Evolutionary conservation across 2,113 vertebrate genomes (phyloP).

Genomic region (Aegypius monachus): DNA sequence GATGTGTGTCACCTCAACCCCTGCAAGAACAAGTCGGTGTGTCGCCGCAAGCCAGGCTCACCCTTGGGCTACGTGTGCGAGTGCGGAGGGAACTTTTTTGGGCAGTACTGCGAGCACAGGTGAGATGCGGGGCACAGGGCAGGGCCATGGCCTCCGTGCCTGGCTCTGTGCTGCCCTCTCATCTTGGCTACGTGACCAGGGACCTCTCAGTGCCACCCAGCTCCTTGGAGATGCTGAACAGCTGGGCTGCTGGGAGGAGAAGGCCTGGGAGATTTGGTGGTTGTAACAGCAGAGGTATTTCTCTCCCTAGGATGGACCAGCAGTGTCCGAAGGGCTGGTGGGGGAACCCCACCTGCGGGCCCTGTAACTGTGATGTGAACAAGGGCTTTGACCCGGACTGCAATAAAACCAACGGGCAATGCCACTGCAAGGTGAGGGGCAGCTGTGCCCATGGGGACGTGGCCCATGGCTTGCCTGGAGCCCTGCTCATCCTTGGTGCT

Average conservation of each 20-base stretch:
- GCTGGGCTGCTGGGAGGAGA: background rate
- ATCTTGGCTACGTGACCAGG: background rate
- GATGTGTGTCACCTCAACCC: slow-evolving; percentile 93
- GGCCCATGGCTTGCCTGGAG: background rate
- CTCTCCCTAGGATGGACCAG: slow-evolving; percentile 85
- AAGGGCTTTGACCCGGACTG: slow-evolving; percentile 94
- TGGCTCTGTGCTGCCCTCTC: background rate
- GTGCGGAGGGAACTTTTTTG: slow-evolving; percentile 88
- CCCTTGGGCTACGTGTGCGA: slow-evolving; percentile 91
- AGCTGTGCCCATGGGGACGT: background rate
- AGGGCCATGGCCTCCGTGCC: background rate
- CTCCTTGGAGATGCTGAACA: background rate
- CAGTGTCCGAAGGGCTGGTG: slow-evolving; percentile 98
- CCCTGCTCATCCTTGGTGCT: background rate
- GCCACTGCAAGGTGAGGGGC: slow-evolving; percentile 91
- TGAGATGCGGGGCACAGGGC: slow-evolving; percentile 44
- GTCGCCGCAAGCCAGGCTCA: slow-evolving; percentile 83
- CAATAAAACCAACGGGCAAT: slow-evolving; percentile 92
- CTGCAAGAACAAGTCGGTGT: slow-evolving; percentile 92
- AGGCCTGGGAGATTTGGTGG: background rate
- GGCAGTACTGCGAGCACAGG: slow-evolving; percentile 97
- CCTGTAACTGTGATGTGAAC: slow-evolving; percentile 89
- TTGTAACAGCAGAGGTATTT: background rate
- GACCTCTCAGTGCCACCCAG: background rate
- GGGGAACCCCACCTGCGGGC: slow-evolving; percentile 92